Evolutionary conservation across 1,140 invertebrate genomes (phyloP).

Genomic region (Papilio xuthus): DNA sequence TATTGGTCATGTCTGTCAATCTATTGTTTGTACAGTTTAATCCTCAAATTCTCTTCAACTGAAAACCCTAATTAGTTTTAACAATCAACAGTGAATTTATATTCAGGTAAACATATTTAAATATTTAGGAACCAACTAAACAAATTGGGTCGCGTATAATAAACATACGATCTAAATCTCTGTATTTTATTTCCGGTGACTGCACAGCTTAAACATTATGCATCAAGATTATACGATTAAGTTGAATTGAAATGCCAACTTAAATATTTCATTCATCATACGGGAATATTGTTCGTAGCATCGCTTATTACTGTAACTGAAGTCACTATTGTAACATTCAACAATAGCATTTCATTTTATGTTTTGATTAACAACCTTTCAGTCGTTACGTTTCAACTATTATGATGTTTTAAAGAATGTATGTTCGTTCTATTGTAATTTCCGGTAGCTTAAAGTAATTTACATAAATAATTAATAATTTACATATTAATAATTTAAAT

Average conservation of each 20-base stretch:
- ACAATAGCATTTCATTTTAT: slow-evolving; percentile 16
- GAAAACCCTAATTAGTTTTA: no score
- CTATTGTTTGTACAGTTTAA: no score
- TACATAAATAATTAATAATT: no score
- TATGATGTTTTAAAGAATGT: no score
- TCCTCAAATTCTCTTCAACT: no score
- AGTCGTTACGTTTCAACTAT: background rate
- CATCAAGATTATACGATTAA: background rate
- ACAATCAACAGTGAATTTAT: no score
- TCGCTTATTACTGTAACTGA: background rate
- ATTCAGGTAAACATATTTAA: no score
- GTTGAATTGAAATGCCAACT: slow-evolving; percentile 18
- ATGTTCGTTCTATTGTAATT: no score
- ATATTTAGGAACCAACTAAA: background rate
- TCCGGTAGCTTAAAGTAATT: no score
- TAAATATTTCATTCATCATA: slow-evolving; percentile 3
- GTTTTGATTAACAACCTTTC: background rate
- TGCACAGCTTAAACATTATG: background rate
- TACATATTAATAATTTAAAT: no score
- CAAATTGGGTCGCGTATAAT: background rate
- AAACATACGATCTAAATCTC: background rate
- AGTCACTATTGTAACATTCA: background rate
- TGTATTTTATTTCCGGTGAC: background rate
- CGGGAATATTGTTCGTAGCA: slow-evolving; percentile 1
- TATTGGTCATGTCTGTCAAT: no score